Evolutionary conservation across 2,113 vertebrate species (phyloP).

Genomic region (Nycticorax nycticorax): DNA sequence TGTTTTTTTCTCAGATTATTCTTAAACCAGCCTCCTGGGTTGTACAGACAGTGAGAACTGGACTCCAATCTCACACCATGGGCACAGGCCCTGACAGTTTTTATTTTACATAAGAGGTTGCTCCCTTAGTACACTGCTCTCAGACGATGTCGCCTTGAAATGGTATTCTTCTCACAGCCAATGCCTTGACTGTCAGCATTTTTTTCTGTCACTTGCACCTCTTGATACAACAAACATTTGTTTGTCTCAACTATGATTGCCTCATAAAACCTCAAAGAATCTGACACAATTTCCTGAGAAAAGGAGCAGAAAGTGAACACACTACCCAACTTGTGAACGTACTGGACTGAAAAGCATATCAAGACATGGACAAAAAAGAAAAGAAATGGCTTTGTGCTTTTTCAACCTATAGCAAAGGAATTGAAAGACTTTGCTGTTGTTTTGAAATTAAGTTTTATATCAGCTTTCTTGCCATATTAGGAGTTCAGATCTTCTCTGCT

Average conservation of each 20-base stretch:
- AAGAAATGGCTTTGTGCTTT: not conserved
- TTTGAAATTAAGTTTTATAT: not conserved
- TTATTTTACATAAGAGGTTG: not conserved
- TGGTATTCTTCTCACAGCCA: not conserved
- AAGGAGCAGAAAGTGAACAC: not conserved
- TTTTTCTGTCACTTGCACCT: not conserved
- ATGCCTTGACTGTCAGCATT: not conserved
- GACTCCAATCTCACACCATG: not conserved
- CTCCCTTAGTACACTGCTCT: not conserved
- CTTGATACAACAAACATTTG: not conserved
- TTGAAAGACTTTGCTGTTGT: not conserved
- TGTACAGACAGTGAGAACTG: not conserved
- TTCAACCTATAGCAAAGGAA: not conserved
- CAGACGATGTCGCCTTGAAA: not conserved
- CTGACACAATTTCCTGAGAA: not conserved
- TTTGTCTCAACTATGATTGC: not conserved
- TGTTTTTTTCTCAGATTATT: not conserved
- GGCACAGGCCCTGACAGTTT: accelerated
- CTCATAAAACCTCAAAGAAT: not conserved
- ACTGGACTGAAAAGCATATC: not conserved
- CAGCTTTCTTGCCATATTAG: not conserved
- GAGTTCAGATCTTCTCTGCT: not conserved
- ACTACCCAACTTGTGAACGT: not conserved
- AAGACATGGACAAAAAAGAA: not conserved
- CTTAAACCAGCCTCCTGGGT: not conserved